phyloP scores from a whole-genome alignment of 2,113 vertebrate species.

The Chionomys nivalis region DNA sequence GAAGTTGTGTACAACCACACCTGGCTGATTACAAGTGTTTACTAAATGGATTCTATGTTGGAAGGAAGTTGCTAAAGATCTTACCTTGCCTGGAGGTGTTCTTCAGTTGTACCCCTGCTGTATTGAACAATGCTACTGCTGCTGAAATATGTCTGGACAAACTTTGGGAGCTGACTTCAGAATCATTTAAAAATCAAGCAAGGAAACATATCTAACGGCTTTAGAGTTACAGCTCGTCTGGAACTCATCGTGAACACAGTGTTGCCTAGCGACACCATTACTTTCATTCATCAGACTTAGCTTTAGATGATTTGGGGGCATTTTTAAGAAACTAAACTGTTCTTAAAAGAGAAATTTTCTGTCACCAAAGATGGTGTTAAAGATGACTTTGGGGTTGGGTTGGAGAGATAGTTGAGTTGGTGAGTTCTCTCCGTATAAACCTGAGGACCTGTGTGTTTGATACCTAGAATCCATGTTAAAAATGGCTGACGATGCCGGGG shows the following conservation, averaged over 20 bases:
- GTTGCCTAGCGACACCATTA: background rate
- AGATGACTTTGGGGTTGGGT: background rate
- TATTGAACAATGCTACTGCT: background rate
- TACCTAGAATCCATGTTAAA: background rate
- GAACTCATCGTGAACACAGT: background rate
- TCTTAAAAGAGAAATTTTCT: conserved; percentile 44
- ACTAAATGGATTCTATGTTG: background rate
- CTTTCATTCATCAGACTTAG: conserved; percentile 13
- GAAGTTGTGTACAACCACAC: background rate
- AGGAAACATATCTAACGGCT: background rate
- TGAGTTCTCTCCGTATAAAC: background rate
- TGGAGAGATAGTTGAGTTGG: background rate
- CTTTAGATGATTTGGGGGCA: background rate
- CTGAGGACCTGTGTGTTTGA: background rate
- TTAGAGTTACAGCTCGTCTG: background rate
- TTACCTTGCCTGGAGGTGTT: background rate
- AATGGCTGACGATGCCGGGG: no score
- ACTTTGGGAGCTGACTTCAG: conserved; percentile 34
- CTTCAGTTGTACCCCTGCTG: background rate
- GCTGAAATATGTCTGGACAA: background rate
- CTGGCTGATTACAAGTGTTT: background rate
- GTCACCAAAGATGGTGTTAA: background rate
- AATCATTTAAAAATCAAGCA: conserved; percentile 47
- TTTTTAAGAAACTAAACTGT: conserved; percentile 25
- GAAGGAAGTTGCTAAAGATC: background rate